Base-by-base conservation (phyloP, 2,797 vertebrate genomes). In the Centropyge bicolor region DNA sequence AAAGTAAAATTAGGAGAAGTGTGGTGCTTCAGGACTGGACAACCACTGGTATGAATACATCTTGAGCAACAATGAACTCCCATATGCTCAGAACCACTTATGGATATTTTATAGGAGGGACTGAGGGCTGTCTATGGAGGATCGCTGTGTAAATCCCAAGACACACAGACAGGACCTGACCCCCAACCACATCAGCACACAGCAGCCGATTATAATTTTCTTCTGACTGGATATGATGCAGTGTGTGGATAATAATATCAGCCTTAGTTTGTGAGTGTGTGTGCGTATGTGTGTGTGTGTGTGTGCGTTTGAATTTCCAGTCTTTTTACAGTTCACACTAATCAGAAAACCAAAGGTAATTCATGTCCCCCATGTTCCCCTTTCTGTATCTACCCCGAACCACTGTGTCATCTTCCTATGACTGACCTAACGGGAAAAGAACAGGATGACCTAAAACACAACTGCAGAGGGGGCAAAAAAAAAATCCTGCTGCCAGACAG, bases 381-480 rank as follows among this genome's bases (percentile, higher is more conserved):
- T 63, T 41, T 5, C 40, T 2, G 1, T 38, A 55, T 73, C 63
- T 76, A 70, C 22, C 11, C 51, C 59, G 8, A 70, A 46, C 56
- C 70, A 77, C 61, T 56, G 59, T 22, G 1, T 86, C 70, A 27
- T 57, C 80, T 76, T 83, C 56, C 60, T 59, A 38, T 62, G 35
- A 78, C 59, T 77, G 74, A 86, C 70, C 78, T 64, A 56, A 83
- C 66, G 70, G 64, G 56, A 63, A 82, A 81, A 82, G 77, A 54
- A 81, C 65, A 78, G 69, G 68, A 83, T 70, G 79, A 91, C 85
- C 83, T 77, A 59, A 86, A 86, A 88, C 85, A 46, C 56, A 70
- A 59, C 64, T 62, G 41, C 64, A 63, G 49, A 43, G 22, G 45
- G 3, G 49, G 5, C 76, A 68, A 65, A 6, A 16, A 69, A 67